Percentiles rank a stretch among this genome's conserved stretches.
phyloP scores from a whole-genome alignment of 2,797 vertebrate genomes.

The Hippopotamyrus pictus region DNA sequence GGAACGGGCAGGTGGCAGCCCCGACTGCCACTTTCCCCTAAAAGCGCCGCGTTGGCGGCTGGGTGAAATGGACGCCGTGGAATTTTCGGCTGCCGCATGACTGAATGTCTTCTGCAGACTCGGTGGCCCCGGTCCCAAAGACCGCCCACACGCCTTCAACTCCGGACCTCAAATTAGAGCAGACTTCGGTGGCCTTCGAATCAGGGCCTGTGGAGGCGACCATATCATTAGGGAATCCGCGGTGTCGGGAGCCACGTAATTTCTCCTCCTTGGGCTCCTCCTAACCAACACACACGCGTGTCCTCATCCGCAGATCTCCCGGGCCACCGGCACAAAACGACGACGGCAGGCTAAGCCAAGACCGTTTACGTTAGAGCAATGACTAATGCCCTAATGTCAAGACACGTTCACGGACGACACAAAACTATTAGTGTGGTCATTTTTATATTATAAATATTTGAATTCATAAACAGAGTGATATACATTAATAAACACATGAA shows the following conservation, averaged over 20 bases:
- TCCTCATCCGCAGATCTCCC: neutral
- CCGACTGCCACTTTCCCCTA: neutral
- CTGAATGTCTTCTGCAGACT: conserved; percentile 39
- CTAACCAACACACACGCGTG: neutral
- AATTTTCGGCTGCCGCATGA: conserved; percentile 22
- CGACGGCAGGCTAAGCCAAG: neutral
- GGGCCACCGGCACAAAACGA: neutral
- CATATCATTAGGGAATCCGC: conserved; percentile 49
- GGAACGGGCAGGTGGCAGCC: neutral
- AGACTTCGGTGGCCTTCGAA: conserved; percentile 26
- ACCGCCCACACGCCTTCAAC: conserved; percentile 50
- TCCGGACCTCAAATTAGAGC: conserved; percentile 55
- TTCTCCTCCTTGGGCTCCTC: neutral
- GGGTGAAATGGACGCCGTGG: neutral
- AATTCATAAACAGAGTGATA: neutral
- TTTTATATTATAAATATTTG: neutral
- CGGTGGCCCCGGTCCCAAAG: conserved; percentile 42
- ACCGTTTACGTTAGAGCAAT: neutral
- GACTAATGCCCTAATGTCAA: neutral
- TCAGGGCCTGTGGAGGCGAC: conserved; percentile 46
- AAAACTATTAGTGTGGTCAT: neutral
- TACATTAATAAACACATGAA: neutral
- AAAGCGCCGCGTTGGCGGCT: neutral
- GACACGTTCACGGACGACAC: neutral
- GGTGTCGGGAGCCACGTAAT: neutral